Percentiles rank a stretch among this genome's conserved stretches.
phyloP scores from a whole-genome alignment of 2,888 invertebrate genomes.

The Bursaphelenchus okinawaensis region DNA sequence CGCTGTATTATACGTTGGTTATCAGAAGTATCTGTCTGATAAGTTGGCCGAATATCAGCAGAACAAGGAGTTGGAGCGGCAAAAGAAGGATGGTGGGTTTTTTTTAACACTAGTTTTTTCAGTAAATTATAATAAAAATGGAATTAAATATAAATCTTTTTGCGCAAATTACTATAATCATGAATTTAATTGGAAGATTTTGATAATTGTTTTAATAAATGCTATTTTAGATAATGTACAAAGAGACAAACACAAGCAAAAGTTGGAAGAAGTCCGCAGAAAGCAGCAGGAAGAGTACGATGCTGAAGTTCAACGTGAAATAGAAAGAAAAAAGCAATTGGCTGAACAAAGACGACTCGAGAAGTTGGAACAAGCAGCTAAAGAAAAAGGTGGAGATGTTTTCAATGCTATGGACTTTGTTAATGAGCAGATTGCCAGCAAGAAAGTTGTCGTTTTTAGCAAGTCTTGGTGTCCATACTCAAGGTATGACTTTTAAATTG shows the following conservation, averaged over 20 bases:
- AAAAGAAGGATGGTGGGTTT: constrained; percentile 23
- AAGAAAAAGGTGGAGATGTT: constrained; percentile 11
- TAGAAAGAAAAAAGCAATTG: constrained; percentile 11
- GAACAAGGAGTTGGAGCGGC: constrained; percentile 12
- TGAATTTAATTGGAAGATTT: too few relatives aligned
- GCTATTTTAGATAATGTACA: background rate
- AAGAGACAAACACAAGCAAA: constrained; percentile 7
- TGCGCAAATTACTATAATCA: too few relatives aligned
- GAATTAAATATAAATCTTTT: too few relatives aligned
- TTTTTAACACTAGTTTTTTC: background rate
- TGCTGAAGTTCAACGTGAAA: constrained; percentile 12
- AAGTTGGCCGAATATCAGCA: constrained; percentile 8
- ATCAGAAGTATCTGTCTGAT: constrained; percentile 17
- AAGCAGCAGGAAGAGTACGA: constrained; percentile 20
- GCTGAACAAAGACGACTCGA: background rate
- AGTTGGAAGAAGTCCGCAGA: constrained; percentile 14
- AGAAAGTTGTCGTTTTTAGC: constrained; percentile 69
- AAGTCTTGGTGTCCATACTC: constrained; percentile 77
- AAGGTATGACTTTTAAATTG: constrained; percentile 2
- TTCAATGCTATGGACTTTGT: constrained; percentile 35
- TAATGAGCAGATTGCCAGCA: constrained; percentile 38
- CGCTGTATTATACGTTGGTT: background rate
- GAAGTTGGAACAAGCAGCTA: background rate
- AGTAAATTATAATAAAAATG: background rate
- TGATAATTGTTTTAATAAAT: background rate